Conservation (phyloP, 1,140 invertebrate genomes). For the Uloborus diversus region DNA sequence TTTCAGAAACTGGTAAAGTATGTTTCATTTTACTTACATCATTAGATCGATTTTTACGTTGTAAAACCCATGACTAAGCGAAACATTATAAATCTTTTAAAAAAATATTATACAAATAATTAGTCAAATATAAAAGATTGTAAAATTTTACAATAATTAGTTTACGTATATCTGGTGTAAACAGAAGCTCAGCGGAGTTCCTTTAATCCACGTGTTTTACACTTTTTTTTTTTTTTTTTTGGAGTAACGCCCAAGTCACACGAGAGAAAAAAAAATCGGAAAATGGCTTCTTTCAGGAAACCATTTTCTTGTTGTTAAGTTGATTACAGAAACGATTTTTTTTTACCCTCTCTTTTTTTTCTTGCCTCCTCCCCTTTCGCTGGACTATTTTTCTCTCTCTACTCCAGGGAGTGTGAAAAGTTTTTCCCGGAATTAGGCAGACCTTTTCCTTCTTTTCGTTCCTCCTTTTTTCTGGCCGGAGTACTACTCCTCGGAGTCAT, state of each 20-base stretch:
- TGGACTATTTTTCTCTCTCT: conserved; percentile 36
- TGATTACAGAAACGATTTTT: conserved; percentile 49
- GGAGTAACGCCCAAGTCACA: no score
- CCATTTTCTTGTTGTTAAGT: conserved; percentile 52
- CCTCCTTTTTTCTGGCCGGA: conserved; percentile 17
- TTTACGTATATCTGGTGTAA: no score
- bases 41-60: no score
- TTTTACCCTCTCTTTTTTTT: neutral
- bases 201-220: no score
- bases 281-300: conserved; percentile 32
- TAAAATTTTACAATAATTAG: no score
- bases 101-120: no score
- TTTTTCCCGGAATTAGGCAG: conserved; percentile 48
- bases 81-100: no score
- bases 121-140: no score
- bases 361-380: conserved; percentile 5
- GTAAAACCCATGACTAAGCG: no score
- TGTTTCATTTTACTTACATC: no score
- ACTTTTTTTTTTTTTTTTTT: no score
- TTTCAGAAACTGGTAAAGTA: no score
- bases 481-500: conserved; percentile 44
- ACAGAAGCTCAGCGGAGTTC: neutral
- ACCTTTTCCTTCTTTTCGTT: conserved; percentile 18
- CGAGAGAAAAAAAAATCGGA: conserved; percentile 20
- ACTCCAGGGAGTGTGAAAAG: conserved; percentile 46